Percentiles rank a stretch among this genome's conserved stretches.
Evolutionary conservation across 2,113 vertebrate genomes (phyloP).

Genomic region (Irena cyanogastra): DNA sequence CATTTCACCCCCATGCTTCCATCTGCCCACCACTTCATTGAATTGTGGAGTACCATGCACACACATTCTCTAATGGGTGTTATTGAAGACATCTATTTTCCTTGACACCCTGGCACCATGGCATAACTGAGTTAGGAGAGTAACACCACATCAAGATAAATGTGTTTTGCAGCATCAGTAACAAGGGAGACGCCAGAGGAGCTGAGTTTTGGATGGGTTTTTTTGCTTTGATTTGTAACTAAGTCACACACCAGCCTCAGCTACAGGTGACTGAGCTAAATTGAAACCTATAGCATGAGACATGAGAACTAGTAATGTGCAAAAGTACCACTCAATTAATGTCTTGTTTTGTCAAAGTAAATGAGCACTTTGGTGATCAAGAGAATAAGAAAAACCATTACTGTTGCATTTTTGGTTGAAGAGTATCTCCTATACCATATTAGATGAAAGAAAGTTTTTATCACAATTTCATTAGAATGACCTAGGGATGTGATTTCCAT

Average conservation of each 20-base stretch:
- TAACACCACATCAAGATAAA: not conserved
- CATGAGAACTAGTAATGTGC: not conserved
- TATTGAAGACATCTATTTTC: slow-evolving; percentile 56
- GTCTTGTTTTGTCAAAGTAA: not conserved
- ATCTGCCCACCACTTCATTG: not conserved
- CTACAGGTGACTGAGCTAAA: not conserved
- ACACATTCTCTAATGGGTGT: not conserved
- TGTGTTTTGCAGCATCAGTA: not conserved
- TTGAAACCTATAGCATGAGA: not conserved
- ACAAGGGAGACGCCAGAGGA: not conserved
- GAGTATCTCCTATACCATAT: not conserved
- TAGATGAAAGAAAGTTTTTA: not conserved
- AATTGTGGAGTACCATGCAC: not conserved
- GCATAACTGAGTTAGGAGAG: not conserved
- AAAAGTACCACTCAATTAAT: not conserved
- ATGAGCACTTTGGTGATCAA: not conserved
- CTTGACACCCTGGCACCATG: not conserved
- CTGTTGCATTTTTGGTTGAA: not conserved
- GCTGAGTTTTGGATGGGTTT: not conserved
- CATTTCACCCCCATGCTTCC: not conserved
- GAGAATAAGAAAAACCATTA: not conserved
- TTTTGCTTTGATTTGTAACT: not conserved
- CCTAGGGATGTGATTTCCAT: not conserved
- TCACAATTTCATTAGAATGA: not conserved
- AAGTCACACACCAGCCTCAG: not conserved